Percentiles rank a stretch among this genome's conserved stretches.
Conservation (phyloP, 2,888 invertebrate species). For the Athrips mouffetella region DNA sequence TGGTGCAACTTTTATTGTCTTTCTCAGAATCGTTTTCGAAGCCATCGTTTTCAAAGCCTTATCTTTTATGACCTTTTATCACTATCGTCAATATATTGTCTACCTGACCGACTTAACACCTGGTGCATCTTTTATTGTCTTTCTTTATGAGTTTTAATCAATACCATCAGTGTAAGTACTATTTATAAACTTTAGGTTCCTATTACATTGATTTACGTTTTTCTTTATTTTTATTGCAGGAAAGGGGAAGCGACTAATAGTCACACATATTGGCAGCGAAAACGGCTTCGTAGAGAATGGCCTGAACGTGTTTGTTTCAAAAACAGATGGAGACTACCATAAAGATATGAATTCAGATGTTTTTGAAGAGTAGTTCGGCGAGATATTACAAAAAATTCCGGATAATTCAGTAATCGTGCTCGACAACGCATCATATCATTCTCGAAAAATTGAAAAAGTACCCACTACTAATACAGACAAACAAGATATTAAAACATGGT, state of each 20-base stretch:
- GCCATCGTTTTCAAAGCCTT: too few relatives aligned
- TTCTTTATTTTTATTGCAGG: too few relatives aligned
- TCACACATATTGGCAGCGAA: constrained; percentile 1
- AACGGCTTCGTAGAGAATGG: not conserved
- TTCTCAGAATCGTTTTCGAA: too few relatives aligned
- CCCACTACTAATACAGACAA: not conserved
- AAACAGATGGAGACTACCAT: not conserved
- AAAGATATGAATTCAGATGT: not conserved
- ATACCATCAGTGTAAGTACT: too few relatives aligned
- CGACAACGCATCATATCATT: constrained; percentile 23
- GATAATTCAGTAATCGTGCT: constrained; percentile 16
- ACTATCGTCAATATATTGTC: too few relatives aligned
- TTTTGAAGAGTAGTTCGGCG: not conserved
- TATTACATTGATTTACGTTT: too few relatives aligned
- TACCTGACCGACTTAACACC: too few relatives aligned
- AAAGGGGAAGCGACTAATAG: not conserved
- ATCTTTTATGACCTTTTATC: too few relatives aligned
- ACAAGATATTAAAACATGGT: not conserved
- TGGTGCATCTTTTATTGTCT: too few relatives aligned
- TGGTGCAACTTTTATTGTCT: too few relatives aligned
- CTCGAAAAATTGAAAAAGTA: not conserved
- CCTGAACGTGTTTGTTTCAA: not conserved
- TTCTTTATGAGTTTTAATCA: too few relatives aligned
- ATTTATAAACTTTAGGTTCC: too few relatives aligned
- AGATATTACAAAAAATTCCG: constrained; percentile 1